Base-by-base conservation (phyloP, 2,888 invertebrate genomes). In the Globia sparganii region DNA sequence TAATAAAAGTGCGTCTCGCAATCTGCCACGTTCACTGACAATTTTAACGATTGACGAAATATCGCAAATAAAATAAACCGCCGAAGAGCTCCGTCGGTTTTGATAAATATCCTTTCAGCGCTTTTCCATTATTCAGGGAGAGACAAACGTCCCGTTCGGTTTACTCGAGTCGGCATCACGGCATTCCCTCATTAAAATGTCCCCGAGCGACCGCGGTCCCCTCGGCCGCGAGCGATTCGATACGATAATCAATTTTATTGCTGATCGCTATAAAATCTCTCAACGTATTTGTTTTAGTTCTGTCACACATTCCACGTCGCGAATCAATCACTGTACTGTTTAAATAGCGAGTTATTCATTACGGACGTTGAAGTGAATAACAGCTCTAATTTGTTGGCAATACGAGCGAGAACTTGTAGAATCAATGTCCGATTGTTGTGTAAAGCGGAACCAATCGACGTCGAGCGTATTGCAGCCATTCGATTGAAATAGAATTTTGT, bases 201-300 rank as follows among this genome's bases (percentile, higher is more conserved):
- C 92, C 93, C 93, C 90, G 87, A 91, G 91, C 92, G 91, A 86
- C 86, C 87, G 91, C 90, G 90, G 92, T 90, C 91, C 91, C 92
- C 91, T 89, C 88, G 87, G 80, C 75, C 77, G 80, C 83, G 81
- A 85, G 85, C 83, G 88, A 91, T 92, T 90, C 92, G 91, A 92
- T 90, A 88, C 92, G 90, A 93, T 94, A 94, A 95, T 95, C 94
- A 94, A 95, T 95, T 95, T 95, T 92, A 95, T 94, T 93, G 92
- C 91, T 90, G 91, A 92, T 93, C 91, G 93, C 92, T 91, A 94
- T 94, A 93, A 93, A 94, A 94, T 92, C 91, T 90, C 82, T 87
- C 88, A 80, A 87, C 88, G 86, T 90, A 91, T 92, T 93, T 94
- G 92, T 93, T 93, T 93, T 91, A 92, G 84, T 91, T 91, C 88